Conservation (phyloP, 2,888 invertebrate species). For the Netelia fuscicornis region DNA sequence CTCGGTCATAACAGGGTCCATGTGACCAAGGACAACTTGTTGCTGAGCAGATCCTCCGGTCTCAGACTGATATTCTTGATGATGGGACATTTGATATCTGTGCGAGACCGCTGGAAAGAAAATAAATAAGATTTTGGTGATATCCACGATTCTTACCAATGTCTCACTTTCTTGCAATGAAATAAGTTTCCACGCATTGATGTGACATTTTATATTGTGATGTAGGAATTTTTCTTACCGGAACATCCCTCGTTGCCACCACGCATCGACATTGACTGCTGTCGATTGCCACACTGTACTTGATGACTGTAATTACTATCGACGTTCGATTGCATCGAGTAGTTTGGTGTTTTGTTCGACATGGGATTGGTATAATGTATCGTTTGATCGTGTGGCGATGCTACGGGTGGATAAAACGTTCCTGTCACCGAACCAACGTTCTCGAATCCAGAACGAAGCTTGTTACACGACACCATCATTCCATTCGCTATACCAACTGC, state of each 20-base stretch:
- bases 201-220: too few relatives aligned
- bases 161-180: neutral
- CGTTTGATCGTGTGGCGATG: conserved; percentile 92
- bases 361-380: conserved; percentile 84
- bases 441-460: conserved; percentile 92
- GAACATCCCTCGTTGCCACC: conserved; percentile 81
- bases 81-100: conserved; percentile 82
- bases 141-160: neutral
- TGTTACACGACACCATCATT: conserved; percentile 94
- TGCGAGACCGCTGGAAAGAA: conserved; percentile 79
- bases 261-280: conserved; percentile 84
- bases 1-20: conserved; percentile 78
- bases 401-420: conserved; percentile 95
- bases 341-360: conserved; percentile 78
- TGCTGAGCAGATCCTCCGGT: conserved; percentile 72
- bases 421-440: conserved; percentile 94
- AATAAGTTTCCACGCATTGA: neutral
- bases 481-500: conserved; percentile 94
- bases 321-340: conserved; percentile 80
- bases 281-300: conserved; percentile 80
- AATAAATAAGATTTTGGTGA: neutral
- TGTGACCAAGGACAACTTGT: conserved; percentile 79
- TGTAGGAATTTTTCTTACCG: conserved; percentile 72
- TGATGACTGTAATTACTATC: conserved; percentile 80
- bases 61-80: conserved; percentile 81